Conservation (phyloP, 2,113 vertebrate species). For the Martes martes region DNA sequence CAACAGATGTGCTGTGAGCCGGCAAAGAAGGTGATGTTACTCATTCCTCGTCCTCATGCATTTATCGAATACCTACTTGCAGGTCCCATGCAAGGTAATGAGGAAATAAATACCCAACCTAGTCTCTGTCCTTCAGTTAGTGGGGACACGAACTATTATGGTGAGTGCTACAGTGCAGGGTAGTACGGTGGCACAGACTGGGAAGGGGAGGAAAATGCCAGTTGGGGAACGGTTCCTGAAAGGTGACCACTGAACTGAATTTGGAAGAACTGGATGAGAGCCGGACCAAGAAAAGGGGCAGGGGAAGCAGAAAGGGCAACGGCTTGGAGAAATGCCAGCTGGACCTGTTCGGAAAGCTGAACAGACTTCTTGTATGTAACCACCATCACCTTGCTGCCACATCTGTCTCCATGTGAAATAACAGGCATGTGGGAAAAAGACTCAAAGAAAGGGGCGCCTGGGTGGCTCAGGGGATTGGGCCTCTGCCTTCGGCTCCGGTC, state of each 20-base stretch:
- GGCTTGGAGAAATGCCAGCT: neutral
- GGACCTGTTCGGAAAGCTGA: neutral
- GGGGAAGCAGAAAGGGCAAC: neutral
- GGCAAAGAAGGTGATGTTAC: neutral
- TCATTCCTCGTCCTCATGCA: neutral
- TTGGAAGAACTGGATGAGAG: neutral
- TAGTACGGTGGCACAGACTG: fast-evolving
- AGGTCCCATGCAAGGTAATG: neutral
- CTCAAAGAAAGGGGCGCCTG: neutral
- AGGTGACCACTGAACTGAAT: neutral
- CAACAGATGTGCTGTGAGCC: neutral
- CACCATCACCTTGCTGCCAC: neutral
- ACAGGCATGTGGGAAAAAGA: neutral
- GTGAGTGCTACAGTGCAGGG: no score
- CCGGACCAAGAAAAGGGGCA: neutral
- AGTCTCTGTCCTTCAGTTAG: neutral
- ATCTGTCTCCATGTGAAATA: neutral
- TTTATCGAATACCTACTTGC: neutral
- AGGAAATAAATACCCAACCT: neutral
- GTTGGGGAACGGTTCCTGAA: neutral
- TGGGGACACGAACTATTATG: neutral
- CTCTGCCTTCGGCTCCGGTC: no score
- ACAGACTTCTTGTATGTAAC: no score
- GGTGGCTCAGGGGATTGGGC: no score
- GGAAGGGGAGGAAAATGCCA: neutral